Conservation (phyloP, 2,888 invertebrate species). For the Drepana falcataria region DNA sequence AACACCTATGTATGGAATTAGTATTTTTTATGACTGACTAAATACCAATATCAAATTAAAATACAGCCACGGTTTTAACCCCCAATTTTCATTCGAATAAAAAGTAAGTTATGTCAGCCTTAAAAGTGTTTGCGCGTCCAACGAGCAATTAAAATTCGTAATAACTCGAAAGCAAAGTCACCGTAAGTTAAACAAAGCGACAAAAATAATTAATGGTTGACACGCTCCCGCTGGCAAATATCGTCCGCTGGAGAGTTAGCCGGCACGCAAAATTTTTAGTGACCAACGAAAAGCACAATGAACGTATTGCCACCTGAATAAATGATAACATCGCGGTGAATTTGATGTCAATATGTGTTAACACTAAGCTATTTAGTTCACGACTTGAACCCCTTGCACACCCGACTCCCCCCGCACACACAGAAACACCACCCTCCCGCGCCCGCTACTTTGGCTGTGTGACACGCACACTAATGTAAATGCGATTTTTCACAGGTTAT, state of each 20-base stretch:
- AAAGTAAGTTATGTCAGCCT: constrained; percentile 31
- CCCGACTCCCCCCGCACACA: constrained; percentile 41
- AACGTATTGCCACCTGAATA: constrained; percentile 72
- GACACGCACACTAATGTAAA: constrained; percentile 47
- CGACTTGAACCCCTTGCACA: constrained; percentile 64
- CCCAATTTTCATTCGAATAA: constrained; percentile 12
- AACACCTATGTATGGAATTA: no score
- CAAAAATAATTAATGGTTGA: constrained; percentile 64
- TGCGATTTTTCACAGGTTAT: constrained; percentile 74
- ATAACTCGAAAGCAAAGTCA: constrained; percentile 64
- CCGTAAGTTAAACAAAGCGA: constrained; percentile 66
- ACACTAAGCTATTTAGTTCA: constrained; percentile 80
- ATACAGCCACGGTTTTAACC: background rate
- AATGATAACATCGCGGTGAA: constrained; percentile 78
- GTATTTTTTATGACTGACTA: no score
- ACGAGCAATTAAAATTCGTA: constrained; percentile 66
- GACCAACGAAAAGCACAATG: constrained; percentile 61
- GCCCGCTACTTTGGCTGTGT: constrained; percentile 33
- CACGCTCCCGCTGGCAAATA: constrained; percentile 44
- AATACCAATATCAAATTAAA: no score
- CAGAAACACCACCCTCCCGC: constrained; percentile 32
- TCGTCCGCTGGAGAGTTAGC: constrained; percentile 26
- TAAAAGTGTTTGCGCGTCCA: constrained; percentile 41
- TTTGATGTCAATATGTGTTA: constrained; percentile 80
- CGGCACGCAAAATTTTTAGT: constrained; percentile 41